Base-by-base conservation (phyloP, 1,140 invertebrate species). In the Fopius arisanus region DNA sequence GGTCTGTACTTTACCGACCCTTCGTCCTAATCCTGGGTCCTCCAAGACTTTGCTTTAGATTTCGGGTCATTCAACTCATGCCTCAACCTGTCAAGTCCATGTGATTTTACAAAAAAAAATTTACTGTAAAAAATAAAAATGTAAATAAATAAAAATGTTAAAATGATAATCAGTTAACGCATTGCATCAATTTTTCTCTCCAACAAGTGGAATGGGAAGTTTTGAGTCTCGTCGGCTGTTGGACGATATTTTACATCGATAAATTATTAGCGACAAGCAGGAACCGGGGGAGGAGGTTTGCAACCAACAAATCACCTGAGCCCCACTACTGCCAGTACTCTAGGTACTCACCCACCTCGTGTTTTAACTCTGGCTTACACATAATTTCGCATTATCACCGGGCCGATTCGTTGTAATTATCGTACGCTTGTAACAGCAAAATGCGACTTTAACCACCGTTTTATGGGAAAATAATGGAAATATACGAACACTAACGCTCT, bases 331-430 rank as follows among this genome's bases (percentile, higher is more conserved):
- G 43, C 23, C 51, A 19, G 16, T 59, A 9, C 29, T 67, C 41
- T 67, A 14, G 26, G n/a, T 41, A 63, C 37, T 37, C 16, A 67
- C 29, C 16, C 62, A 16, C 40, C 62, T 67, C 69, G 74, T 77
- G 75, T 80, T 81, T 80, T 81, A 79, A 80, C 77, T 76, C 74
- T 16, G 75, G 77, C 75, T 80, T 79, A 80, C 78, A 77, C 82
- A 81, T 83, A 81, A 82, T 82, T 80, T 76, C 75, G 79, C 78
- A 83, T 83, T 81, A 82, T 83, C 77, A 77, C 62, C 72, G 62
- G 33, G 12, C 76, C 77, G 77, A 82, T 83, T 81, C 78, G 77
- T 82, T 81, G 76, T 81, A 83, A 83, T 84, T 82, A 83, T 78
- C 67, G 77, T 73, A 28, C 29, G 63, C 68, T 37, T 41, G 66